phyloP scores from a whole-genome alignment of 1,140 invertebrate genomes.

The Sarcophaga peregrina region DNA sequence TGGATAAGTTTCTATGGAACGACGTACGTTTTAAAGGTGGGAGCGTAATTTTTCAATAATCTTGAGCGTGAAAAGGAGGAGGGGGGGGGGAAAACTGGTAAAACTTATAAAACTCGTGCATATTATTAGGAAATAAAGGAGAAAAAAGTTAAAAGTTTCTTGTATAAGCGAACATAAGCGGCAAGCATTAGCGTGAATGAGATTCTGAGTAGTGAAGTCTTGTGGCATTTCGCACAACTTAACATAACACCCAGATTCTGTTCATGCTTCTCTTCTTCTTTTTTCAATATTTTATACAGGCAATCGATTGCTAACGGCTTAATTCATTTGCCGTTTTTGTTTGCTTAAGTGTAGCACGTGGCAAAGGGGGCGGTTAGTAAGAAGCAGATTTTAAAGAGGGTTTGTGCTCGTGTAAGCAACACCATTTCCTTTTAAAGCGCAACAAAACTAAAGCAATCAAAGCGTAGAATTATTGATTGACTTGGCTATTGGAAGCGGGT shows the following conservation, averaged over 20 bases:
- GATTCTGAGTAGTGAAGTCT: background rate
- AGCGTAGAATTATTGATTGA: too few relatives aligned
- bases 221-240: background rate
- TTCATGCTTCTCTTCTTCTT: too few relatives aligned
- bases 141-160: constrained; percentile 4
- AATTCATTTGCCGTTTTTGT: constrained; percentile 26
- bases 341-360: background rate
- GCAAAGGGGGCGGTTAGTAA: too few relatives aligned
- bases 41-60: constrained; percentile 15
- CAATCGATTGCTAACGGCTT: constrained; percentile 36
- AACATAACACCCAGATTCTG: background rate
- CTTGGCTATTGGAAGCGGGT: too few relatives aligned
- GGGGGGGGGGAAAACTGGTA: background rate
- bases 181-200: background rate
- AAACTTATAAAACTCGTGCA: constrained; percentile 28
- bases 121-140: constrained; percentile 31
- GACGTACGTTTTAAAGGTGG: background rate
- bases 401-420: too few relatives aligned
- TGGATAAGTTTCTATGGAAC: background rate
- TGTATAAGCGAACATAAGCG: background rate
- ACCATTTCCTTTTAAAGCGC: too few relatives aligned
- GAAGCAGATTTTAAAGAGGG: too few relatives aligned
- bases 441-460: too few relatives aligned
- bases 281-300: constrained; percentile 19
- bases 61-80: background rate